These are phyloP conservation scores for Rhysida immarginata DNA, from an alignment of 1,140 invertebrate species.

Conservation along the genomic window DNA sequence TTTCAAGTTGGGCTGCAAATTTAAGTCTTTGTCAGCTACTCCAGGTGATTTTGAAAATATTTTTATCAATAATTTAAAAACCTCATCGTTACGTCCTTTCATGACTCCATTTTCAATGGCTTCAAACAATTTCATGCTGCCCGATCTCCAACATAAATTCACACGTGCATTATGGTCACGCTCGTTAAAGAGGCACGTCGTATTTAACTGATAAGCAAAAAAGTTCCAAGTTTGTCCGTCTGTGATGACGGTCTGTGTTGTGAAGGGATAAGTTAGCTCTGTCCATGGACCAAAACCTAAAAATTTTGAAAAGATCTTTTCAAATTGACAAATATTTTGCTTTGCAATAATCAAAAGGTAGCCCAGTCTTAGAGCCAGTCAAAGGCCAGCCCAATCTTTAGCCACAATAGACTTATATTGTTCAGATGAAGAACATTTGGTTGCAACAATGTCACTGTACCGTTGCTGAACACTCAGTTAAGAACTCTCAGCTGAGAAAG, in stretches of 20 bases:
- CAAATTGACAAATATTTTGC: no score
- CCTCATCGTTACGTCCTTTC: conserved; percentile 57
- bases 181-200: conserved; percentile 43
- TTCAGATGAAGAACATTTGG: no score
- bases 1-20: no score
- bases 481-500: no score
- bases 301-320: conserved; percentile 15
- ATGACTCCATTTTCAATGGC: conserved; percentile 51
- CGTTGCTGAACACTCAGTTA: no score
- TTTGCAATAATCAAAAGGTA: no score
- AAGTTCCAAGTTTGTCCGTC: conserved; percentile 71
- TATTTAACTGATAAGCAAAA: conserved; percentile 77
- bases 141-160: conserved; percentile 68
- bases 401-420: no score
- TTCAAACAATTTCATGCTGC: conserved; percentile 55
- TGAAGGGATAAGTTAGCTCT: conserved; percentile 73
- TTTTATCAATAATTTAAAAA: conserved; percentile 52
- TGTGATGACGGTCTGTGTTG: conserved; percentile 66
- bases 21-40: no score
- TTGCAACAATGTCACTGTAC: no score
- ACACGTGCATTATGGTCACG: conserved; percentile 44
- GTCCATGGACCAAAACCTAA: conserved; percentile 71
- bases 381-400: no score
- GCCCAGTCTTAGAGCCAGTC: no score
- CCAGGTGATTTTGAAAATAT: conserved; percentile 57